These are phyloP conservation scores for Heliconius ethilla DNA, from an alignment of 2,888 invertebrate genomes.

Conservation along the genomic window DNA sequence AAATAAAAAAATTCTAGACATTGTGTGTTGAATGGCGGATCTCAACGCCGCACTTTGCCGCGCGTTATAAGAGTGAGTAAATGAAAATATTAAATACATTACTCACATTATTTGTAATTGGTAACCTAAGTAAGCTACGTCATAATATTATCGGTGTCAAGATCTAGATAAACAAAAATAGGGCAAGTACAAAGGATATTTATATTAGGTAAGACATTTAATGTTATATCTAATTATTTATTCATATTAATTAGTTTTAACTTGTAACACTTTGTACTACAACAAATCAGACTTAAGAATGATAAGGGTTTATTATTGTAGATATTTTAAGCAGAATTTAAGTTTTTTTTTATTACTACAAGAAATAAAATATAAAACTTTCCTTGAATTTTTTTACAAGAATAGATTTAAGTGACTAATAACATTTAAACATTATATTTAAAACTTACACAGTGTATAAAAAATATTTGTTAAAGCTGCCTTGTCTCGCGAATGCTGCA, in stretches of 20 bases:
- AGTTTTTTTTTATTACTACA: too few species aligned
- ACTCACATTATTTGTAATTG: not conserved
- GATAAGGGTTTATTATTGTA: too few species aligned
- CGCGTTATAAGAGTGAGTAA: too few species aligned
- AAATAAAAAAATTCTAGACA: too few species aligned
- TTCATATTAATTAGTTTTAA: not conserved
- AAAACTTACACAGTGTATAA: constrained; percentile 51
- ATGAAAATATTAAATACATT: not conserved
- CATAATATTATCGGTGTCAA: not conserved
- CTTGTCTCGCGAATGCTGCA: constrained; percentile 35
- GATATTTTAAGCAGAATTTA: too few species aligned
- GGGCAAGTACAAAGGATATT: not conserved
- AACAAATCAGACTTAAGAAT: too few species aligned
- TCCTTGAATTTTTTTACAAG: too few species aligned
- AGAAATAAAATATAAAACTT: too few species aligned
- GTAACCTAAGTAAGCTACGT: not conserved
- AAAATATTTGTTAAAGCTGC: constrained; percentile 49
- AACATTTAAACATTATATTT: not conserved
- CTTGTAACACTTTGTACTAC: not conserved
- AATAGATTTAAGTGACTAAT: not conserved
- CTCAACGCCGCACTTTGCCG: too few species aligned
- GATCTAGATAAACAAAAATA: constrained; percentile 1
- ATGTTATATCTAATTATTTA: not conserved
- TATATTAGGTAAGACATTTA: not conserved
- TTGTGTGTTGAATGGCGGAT: too few species aligned